These are phyloP conservation scores for Herpailurus yagouaroundi DNA, from an alignment of 2,113 vertebrate genomes.

Conservation along the genomic window DNA sequence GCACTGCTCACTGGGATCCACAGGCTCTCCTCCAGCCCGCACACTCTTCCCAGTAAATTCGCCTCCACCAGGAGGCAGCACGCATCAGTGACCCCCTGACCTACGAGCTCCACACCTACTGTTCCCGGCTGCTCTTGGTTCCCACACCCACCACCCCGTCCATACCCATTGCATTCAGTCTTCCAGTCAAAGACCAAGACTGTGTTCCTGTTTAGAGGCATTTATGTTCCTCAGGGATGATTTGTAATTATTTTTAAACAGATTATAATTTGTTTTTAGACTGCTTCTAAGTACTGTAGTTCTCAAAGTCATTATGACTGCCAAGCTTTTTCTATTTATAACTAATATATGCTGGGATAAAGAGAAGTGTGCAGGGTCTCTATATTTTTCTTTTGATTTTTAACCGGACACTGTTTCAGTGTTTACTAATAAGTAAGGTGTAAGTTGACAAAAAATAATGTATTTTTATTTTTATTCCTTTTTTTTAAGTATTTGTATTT, in stretches of 20 bases:
- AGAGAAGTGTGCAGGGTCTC: not conserved
- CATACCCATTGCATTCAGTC: not conserved
- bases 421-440: not conserved
- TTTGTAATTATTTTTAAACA: not conserved
- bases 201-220: not conserved
- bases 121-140: not conserved
- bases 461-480: not conserved
- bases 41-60: not conserved
- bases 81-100: not conserved
- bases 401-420: not conserved
- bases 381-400: not conserved
- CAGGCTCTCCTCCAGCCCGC: not conserved
- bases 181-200: not conserved
- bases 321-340: not conserved
- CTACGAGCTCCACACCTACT: not conserved
- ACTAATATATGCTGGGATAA: not conserved
- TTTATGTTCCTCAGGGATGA: not conserved
- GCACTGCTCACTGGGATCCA: not conserved
- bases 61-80: not conserved
- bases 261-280: not conserved
- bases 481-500: not conserved
- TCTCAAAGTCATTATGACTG: not conserved
- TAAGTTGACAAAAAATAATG: not conserved
- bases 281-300: not conserved
- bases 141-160: not conserved